Percentiles rank a stretch among this genome's conserved stretches.
These are phyloP conservation scores for Otis tarda DNA, from an alignment of 2,113 vertebrate genomes.

Conservation along the genomic window DNA sequence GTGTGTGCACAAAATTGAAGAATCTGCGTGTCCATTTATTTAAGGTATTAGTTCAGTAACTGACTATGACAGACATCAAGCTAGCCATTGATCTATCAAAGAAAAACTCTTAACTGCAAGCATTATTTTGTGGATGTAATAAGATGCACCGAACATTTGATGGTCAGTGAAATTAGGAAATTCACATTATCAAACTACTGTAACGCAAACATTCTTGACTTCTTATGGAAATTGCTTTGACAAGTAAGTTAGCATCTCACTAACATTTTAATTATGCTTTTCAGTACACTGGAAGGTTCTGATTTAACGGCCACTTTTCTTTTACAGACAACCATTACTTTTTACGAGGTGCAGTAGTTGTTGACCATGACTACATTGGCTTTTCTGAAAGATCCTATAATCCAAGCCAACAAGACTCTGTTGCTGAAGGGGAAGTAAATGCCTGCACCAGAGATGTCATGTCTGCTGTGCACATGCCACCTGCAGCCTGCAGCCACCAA, in stretches of 20 bases:
- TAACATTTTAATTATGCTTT: not conserved
- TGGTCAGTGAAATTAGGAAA: not conserved
- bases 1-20: not conserved
- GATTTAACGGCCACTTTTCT: constrained; percentile 2
- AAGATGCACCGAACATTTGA: not conserved
- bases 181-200: not conserved
- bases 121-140: not conserved
- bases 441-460: not conserved
- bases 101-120: not conserved
- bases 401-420: constrained; percentile 23
- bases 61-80: not conserved
- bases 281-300: not conserved
- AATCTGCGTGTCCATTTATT: not conserved
- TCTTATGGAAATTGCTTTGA: not conserved
- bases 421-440: constrained; percentile 15
- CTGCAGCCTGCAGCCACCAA: constrained; percentile 40
- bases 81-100: not conserved
- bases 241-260: not conserved
- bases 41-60: not conserved
- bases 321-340: constrained; percentile 63
- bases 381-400: constrained; percentile 53
- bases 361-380: constrained; percentile 73
- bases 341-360: constrained; percentile 55
- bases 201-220: not conserved
- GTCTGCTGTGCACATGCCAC: not conserved